A percentile compares a stretch with the other conserved stretches of the same genome.
These are phyloP conservation scores for Heliconius charithonia DNA, from an alignment of 2,888 invertebrate species.

Conservation along the genomic window DNA sequence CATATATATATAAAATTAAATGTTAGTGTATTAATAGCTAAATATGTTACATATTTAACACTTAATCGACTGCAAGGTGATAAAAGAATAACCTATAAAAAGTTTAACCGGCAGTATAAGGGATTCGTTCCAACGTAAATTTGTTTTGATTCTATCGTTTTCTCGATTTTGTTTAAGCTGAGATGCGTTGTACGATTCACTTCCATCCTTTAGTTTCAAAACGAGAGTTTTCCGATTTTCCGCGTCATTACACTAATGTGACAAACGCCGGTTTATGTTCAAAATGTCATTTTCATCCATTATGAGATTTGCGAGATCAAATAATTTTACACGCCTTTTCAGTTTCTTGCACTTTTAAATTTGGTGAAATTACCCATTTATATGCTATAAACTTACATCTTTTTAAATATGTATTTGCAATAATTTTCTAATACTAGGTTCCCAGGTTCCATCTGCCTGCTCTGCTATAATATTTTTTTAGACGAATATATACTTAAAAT, in stretches of 20 bases:
- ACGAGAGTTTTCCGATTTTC: constrained; percentile 75
- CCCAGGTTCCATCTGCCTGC: no score
- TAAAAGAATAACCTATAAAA: background rate
- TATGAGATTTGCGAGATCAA: constrained; percentile 74
- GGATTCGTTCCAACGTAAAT: background rate
- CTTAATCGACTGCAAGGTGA: background rate
- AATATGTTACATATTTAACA: no score
- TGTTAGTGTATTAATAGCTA: no score
- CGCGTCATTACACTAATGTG: constrained; percentile 74
- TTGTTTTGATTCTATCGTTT: constrained; percentile 23
- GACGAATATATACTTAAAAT: background rate
- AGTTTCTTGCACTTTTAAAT: constrained; percentile 43
- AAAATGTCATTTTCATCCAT: constrained; percentile 76
- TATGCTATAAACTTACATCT: background rate
- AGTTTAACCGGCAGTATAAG: constrained; percentile 1
- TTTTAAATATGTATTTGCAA: no score
- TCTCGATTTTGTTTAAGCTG: constrained; percentile 4
- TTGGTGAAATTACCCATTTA: constrained; percentile 6
- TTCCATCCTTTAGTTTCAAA: constrained; percentile 68
- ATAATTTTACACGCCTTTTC: constrained; percentile 71
- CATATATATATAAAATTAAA: no score
- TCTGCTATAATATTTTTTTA: background rate
- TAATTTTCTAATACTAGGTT: no score
- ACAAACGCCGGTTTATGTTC: constrained; percentile 77
- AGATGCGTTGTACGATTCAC: constrained; percentile 51